A percentile compares a stretch with the other conserved stretches of the same genome.
Evolutionary conservation across 1,140 invertebrate genomes (phyloP).

Genomic region (Drosophila azteca): DNA sequence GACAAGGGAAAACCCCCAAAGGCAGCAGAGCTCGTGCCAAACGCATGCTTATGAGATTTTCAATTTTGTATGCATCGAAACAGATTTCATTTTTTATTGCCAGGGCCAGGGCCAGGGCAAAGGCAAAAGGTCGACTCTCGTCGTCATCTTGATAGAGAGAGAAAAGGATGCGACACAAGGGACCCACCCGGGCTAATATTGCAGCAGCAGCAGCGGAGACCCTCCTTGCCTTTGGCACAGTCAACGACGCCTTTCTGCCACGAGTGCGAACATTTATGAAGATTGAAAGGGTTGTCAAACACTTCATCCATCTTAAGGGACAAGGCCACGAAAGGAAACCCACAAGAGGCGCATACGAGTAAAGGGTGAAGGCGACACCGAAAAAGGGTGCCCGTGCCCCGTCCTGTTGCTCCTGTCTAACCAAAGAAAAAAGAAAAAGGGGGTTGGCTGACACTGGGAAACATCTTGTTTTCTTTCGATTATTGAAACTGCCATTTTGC

Average conservation of each 20-base stretch:
- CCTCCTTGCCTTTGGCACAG: constrained; percentile 33
- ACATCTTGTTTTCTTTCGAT: constrained; percentile 82
- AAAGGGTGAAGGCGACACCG: too few relatives aligned
- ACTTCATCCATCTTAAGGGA: constrained; percentile 77
- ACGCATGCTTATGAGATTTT: constrained; percentile 82
- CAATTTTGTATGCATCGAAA: constrained; percentile 83
- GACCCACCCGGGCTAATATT: constrained; percentile 67
- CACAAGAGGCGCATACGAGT: constrained; percentile 22
- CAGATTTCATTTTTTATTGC: constrained; percentile 81
- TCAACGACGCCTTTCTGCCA: constrained; percentile 37
- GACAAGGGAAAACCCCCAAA: constrained; percentile 13
- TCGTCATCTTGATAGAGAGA: constrained; percentile 74
- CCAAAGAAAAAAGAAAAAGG: not conserved
- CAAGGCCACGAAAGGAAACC: constrained; percentile 14
- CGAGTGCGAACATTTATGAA: constrained; percentile 83
- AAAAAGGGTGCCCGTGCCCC: constrained; percentile 31
- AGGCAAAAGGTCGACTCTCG: too few relatives aligned
- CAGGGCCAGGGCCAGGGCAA: constrained; percentile 30
- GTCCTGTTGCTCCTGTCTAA: constrained; percentile 46
- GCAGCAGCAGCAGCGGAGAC: constrained; percentile 31
- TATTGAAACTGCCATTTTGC: constrained; percentile 75
- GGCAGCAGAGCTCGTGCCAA: constrained; percentile 60
- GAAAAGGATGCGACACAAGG: constrained; percentile 76
- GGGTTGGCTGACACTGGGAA: constrained; percentile 31
- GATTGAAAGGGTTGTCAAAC: constrained; percentile 83